These are phyloP conservation scores for Typhlichthys subterraneus DNA, from an alignment of 2,797 vertebrate species.

Conservation along the genomic window DNA sequence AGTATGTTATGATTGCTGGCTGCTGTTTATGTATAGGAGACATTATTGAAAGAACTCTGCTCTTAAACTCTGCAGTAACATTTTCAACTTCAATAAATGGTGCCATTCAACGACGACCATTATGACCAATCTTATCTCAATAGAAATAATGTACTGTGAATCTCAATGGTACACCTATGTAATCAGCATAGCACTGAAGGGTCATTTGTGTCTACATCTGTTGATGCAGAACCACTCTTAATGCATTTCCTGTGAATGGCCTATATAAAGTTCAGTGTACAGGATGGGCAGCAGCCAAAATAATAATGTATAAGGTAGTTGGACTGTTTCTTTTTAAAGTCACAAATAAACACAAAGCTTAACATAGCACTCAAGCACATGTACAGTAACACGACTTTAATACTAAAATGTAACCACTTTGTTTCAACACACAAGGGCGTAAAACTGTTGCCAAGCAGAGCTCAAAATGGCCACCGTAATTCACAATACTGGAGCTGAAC, in stretches of 20 bases:
- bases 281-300: too few relatives aligned
- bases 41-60: constrained; percentile 27
- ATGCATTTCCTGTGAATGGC: not conserved
- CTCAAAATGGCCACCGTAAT: constrained; percentile 75
- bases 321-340: too few relatives aligned
- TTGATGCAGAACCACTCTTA: constrained; percentile 5
- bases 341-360: constrained; percentile 2
- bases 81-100: constrained; percentile 47
- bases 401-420: constrained; percentile 48
- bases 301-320: too few relatives aligned
- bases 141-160: constrained; percentile 52
- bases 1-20: not conserved
- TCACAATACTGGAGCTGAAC: constrained; percentile 68
- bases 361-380: constrained; percentile 4
- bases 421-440: constrained; percentile 42
- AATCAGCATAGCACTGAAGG: constrained; percentile 47
- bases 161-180: constrained; percentile 48
- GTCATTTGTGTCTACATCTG: constrained; percentile 32
- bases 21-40: not conserved
- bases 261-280: too few relatives aligned
- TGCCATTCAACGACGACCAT: constrained; percentile 28
- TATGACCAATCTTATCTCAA: constrained; percentile 38
- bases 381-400: constrained; percentile 37
- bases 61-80: constrained; percentile 50
- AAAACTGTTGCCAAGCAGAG: constrained; percentile 49